Conservation (phyloP, 2,797 vertebrate species). For the Mallotus villosus region DNA sequence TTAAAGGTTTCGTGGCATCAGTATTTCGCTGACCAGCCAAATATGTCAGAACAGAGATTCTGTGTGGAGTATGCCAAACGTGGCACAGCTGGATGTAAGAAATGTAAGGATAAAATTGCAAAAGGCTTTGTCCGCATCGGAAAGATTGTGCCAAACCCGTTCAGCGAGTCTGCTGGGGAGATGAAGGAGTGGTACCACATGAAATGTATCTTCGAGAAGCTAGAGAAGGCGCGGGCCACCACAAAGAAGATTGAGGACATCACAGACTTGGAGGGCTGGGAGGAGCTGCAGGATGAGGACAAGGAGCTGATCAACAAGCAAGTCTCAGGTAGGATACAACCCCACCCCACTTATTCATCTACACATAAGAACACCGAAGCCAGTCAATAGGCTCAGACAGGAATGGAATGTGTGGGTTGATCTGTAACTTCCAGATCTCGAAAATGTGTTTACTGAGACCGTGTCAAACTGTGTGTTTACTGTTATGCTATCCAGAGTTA, state of each 20-base stretch:
- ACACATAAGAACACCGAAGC: background rate
- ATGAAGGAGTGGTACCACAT: slow-evolving; percentile 99
- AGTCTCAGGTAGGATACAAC: slow-evolving; percentile 73
- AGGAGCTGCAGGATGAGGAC: slow-evolving; percentile 89
- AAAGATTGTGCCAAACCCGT: slow-evolving; percentile 95
- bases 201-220: slow-evolving; percentile 96
- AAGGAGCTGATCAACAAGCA: slow-evolving; percentile 88
- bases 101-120: slow-evolving; percentile 96
- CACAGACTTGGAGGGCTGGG: slow-evolving; percentile 96
- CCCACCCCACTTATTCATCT: background rate
- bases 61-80: slow-evolving; percentile 96
- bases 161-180: slow-evolving; percentile 93
- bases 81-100: slow-evolving; percentile 94
- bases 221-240: slow-evolving; percentile 88
- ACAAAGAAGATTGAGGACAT: slow-evolving; percentile 97
- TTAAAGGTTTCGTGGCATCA: slow-evolving; percentile 17
- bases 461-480: background rate
- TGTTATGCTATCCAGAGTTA: slow-evolving; percentile 73
- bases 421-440: too few relatives aligned
- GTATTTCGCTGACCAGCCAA: slow-evolving; percentile 46
- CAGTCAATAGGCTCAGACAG: background rate
- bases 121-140: slow-evolving; percentile 93
- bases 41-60: slow-evolving; percentile 94
- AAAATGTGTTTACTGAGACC: too few relatives aligned
- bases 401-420: background rate